Evolutionary conservation across 1,140 invertebrate genomes (phyloP), one percentile per base, ranked within the genome.

Genomic region (Platyscapa corneri): DNA sequence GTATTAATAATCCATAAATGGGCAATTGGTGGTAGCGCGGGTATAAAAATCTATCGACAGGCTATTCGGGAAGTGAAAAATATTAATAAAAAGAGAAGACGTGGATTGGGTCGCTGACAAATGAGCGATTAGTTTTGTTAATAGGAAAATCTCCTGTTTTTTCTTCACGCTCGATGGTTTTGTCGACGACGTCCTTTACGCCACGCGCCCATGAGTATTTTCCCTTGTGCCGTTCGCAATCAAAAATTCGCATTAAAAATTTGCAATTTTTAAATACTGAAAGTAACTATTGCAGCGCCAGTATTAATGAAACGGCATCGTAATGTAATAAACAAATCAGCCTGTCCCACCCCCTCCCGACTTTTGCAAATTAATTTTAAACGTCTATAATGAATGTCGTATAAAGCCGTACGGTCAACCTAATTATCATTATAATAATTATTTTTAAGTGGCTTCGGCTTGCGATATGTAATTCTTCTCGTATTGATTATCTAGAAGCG

Each of bases 121-220:
- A 60, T 72, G 46, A 49, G 34, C 72, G 70, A 42, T 70, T 42
- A 53, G 27, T 65, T 79, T 37, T 75, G 34, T 78, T 85, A 81
- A 85, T 81, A 81, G 81, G 49, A 78, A 78, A 78, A 39, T 78
- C 42, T 79, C 83, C 42, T 34, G 37, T 46, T 80, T 85, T 64
- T 65, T 49, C 75, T 81, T 85, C 84, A 81, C 77, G 80, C 84
- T 81, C 77, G 77, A 80, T 81, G 81, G 84, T 85, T 75, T 85
- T 85, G 75, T 85, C 78, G 65, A 85, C 70, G 84, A 85, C 75
- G 84, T 75, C 84, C 84, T 85, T 72, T 85, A 78, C 67, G 65
- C 39, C 77, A 46, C 49, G 77, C 77, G 37, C n/a, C n/a, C 64
- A 42, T 39, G 34, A 84, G 30, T 42, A 27, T 18, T 37, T 67